Evolutionary conservation across 2,888 invertebrate species (phyloP).

Genomic region (Cloeon dipterum): DNA sequence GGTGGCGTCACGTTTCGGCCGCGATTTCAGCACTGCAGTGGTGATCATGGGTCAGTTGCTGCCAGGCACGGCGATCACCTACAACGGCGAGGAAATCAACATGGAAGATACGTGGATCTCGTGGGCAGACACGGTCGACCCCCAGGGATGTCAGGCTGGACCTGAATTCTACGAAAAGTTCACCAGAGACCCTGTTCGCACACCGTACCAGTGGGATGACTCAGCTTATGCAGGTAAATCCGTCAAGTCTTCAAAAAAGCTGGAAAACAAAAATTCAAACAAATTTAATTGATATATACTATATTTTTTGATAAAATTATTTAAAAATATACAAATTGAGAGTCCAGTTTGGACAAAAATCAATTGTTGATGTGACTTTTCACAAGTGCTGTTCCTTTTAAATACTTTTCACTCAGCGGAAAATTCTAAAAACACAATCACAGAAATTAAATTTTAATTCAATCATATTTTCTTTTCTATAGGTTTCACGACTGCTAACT

Average conservation of each 20-base stretch:
- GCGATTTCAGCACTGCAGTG: constrained; percentile 37
- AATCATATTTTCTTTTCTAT: constrained; percentile 11
- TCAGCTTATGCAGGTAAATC: constrained; percentile 29
- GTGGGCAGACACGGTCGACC: constrained; percentile 6
- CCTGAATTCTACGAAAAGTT: constrained; percentile 15
- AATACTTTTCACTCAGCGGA: background rate
- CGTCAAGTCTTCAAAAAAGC: no score
- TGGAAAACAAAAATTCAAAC: no score
- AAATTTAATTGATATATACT: background rate
- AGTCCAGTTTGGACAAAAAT: background rate
- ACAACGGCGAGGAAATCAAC: constrained; percentile 70
- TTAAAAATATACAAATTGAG: background rate
- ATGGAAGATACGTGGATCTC: constrained; percentile 29
- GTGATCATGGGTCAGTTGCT: constrained; percentile 44
- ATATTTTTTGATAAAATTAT: background rate
- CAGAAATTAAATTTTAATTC: background rate
- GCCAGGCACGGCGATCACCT: constrained; percentile 56
- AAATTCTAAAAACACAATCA: background rate
- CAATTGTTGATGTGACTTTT: no score
- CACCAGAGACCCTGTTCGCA: constrained; percentile 38
- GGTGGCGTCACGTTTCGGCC: constrained; percentile 35
- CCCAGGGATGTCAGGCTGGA: constrained; percentile 9
- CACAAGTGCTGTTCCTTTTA: no score
- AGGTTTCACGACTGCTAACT: constrained; percentile 35
- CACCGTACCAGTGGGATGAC: constrained; percentile 37